phyloP scores from a whole-genome alignment of 2,888 invertebrate species.

The Hanleya hanleyi region DNA sequence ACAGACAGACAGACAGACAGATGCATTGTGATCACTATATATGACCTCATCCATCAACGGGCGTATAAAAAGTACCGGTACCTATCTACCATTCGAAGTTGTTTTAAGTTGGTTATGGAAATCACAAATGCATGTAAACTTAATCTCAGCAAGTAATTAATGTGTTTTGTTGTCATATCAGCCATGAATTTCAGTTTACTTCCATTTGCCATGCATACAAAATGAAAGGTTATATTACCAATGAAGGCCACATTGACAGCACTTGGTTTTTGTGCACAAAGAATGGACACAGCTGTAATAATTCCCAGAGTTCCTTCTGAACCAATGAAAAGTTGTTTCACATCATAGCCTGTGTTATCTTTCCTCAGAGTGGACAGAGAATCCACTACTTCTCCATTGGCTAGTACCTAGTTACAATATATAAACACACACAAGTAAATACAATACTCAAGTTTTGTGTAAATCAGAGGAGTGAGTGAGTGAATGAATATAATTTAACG shows the following conservation, averaged over 20 bases:
- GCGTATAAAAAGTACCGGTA: too few relatives aligned
- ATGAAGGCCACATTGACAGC: slow-evolving; percentile 91
- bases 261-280: slow-evolving; percentile 89
- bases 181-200: too few relatives aligned
- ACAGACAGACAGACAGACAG: too few relatives aligned
- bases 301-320: slow-evolving; percentile 97
- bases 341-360: slow-evolving; percentile 97
- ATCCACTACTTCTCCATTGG: slow-evolving; percentile 81
- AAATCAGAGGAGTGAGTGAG: neutral
- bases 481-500: neutral
- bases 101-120: too few relatives aligned
- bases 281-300: slow-evolving; percentile 92
- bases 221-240: too few relatives aligned
- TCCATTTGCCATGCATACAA: too few relatives aligned
- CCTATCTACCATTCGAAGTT: too few relatives aligned
- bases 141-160: too few relatives aligned
- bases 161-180: too few relatives aligned
- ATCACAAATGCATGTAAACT: too few relatives aligned
- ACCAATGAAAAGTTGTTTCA: slow-evolving; percentile 97
- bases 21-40: too few relatives aligned
- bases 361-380: slow-evolving; percentile 91
- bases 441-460: neutral
- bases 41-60: too few relatives aligned
- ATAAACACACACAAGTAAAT: neutral
- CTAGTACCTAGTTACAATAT: slow-evolving; percentile 61